Percentiles rank a stretch among this genome's conserved stretches.
Conservation (phyloP, 2,113 vertebrate genomes). For the Clarias macrocephalus region DNA sequence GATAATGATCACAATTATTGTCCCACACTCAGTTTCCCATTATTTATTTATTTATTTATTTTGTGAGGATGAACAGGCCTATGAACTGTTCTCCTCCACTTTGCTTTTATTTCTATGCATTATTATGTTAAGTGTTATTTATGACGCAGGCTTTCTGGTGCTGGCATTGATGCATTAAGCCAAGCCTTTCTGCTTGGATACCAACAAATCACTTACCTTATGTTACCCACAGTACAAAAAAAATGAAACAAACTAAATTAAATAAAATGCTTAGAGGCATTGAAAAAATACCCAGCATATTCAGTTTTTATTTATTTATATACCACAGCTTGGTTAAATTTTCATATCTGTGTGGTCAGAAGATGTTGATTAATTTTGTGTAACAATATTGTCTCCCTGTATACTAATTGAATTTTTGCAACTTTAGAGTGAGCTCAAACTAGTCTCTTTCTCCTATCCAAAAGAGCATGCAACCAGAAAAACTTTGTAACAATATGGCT, state of each 20-base stretch:
- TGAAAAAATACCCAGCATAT: not conserved
- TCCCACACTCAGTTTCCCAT: not conserved
- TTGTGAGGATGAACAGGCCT: not conserved
- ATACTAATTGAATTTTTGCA: not conserved
- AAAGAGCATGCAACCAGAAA: no score
- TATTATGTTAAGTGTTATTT: conserved; percentile 28
- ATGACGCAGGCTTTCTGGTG: not conserved
- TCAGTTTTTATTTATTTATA: not conserved
- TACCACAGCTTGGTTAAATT: not conserved
- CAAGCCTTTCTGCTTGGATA: not conserved
- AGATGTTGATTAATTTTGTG: not conserved
- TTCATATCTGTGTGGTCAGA: not conserved
- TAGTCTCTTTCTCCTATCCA: no score
- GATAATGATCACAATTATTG: not conserved
- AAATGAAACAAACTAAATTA: not conserved
- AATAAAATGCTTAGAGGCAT: not conserved
- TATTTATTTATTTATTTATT: no score
- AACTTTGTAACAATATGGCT: no score
- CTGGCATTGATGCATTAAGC: conserved; percentile 8
- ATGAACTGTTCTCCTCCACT: not conserved
- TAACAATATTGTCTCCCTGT: not conserved
- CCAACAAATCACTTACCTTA: conserved; percentile 15
- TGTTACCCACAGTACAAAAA: not conserved
- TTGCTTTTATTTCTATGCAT: not conserved
- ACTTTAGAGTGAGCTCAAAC: not conserved